Evolutionary conservation across 2,888 invertebrate genomes (phyloP).

Genomic region (Hesperia comma): DNA sequence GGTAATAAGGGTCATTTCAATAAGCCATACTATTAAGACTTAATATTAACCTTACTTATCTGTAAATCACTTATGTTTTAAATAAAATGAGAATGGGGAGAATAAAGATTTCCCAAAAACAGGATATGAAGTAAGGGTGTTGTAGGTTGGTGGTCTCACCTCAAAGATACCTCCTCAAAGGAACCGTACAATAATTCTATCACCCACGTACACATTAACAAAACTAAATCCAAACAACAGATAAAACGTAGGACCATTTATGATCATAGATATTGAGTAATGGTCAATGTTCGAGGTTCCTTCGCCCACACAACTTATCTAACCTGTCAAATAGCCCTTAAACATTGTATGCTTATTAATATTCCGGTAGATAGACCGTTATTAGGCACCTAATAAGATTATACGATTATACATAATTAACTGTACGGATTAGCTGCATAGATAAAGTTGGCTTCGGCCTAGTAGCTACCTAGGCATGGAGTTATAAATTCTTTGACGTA

Average conservation of each 20-base stretch:
- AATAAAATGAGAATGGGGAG: too few relatives aligned
- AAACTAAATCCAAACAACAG: constrained; percentile 5
- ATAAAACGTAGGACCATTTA: constrained; percentile 6
- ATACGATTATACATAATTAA: constrained; percentile 1
- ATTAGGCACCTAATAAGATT: constrained; percentile 18
- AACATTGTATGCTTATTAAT: constrained; percentile 13
- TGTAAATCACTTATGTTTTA: too few relatives aligned
- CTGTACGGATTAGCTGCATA: not conserved
- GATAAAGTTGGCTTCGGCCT: not conserved
- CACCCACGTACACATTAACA: not conserved
- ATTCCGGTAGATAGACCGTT: not conserved
- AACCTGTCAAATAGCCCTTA: constrained; percentile 20
- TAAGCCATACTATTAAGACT: too few relatives aligned
- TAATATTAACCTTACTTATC: too few relatives aligned
- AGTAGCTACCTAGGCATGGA: too few relatives aligned
- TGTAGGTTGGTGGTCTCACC: not conserved
- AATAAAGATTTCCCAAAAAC: too few relatives aligned
- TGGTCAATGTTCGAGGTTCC: constrained; percentile 11
- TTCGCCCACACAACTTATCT: constrained; percentile 20
- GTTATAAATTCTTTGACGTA: too few relatives aligned
- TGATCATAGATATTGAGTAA: constrained; percentile 26
- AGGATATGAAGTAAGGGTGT: too few relatives aligned
- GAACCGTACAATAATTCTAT: not conserved
- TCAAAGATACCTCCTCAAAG: too few relatives aligned
- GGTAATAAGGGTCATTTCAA: too few relatives aligned